Conservation (phyloP, 2,113 vertebrate species). For the Gnathochromis pfefferi region DNA sequence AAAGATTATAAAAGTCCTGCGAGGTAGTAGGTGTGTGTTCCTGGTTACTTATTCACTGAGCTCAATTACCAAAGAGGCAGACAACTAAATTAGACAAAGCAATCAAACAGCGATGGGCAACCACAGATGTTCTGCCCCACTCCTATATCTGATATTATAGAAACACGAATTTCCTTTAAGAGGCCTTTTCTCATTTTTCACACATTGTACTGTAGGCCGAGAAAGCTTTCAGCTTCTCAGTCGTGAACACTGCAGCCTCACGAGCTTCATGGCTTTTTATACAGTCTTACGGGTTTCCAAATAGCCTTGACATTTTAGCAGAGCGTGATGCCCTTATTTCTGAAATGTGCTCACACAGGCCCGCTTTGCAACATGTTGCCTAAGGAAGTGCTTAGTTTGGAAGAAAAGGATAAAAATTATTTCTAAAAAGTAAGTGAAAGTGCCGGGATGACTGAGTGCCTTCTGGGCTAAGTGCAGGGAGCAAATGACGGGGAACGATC, state of each 20-base stretch:
- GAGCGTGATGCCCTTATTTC: not conserved
- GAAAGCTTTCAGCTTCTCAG: not conserved
- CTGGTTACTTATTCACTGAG: not conserved
- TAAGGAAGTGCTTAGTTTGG: not conserved
- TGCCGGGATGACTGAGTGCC: not conserved
- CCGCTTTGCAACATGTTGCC: not conserved
- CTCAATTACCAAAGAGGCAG: not conserved
- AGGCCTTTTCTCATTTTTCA: not conserved
- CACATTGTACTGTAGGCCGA: too few relatives aligned
- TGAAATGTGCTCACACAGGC: slow-evolving; percentile 5
- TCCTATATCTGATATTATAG: not conserved
- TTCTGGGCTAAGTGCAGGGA: not conserved
- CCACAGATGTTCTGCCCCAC: rapidly evolving
- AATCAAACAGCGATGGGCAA: not conserved
- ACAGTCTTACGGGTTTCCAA: not conserved
- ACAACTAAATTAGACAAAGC: not conserved
- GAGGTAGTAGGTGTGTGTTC: not conserved
- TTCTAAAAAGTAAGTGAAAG: not conserved
- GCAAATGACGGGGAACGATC: not conserved
- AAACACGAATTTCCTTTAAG: not conserved
- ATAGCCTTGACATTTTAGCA: not conserved
- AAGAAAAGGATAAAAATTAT: not conserved
- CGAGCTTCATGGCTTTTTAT: not conserved
- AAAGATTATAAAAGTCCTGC: not conserved
- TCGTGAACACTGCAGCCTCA: not conserved